A percentile compares a stretch with the other conserved stretches of the same genome.
Evolutionary conservation across 1,140 invertebrate species (phyloP).

Genomic region (Magallana angulata): DNA sequence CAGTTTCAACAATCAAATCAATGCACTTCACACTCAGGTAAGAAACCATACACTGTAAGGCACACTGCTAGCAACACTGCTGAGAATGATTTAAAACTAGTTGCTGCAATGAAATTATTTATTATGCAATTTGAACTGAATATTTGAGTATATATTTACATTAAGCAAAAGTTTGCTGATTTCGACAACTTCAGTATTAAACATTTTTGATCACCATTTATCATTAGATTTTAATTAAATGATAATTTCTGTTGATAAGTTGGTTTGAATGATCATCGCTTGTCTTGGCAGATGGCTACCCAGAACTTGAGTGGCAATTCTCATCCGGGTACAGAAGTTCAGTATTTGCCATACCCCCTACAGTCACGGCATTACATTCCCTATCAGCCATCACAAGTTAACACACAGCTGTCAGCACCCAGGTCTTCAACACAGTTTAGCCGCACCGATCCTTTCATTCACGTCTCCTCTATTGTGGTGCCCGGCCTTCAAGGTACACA

Average conservation of each 20-base stretch:
- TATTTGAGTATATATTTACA: no score
- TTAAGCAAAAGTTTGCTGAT: no score
- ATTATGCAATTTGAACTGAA: no score
- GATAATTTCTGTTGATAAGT: no score
- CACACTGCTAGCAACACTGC: no score
- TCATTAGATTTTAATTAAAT: no score
- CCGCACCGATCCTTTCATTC: conserved; percentile 83
- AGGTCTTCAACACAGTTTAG: conserved; percentile 82
- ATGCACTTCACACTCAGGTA: conserved; percentile 80
- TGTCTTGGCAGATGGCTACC: conserved; percentile 68
- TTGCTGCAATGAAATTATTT: no score
- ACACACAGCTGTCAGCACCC: conserved; percentile 72
- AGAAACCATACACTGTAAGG: no score
- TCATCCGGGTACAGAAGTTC: conserved; percentile 70
- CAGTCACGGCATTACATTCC: conserved; percentile 83
- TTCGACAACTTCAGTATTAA: no score
- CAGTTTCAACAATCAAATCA: conserved; percentile 90
- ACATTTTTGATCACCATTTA: no score
- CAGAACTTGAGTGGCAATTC: conserved; percentile 65
- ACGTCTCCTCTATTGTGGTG: conserved; percentile 89
- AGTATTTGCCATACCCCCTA: conserved; percentile 88
- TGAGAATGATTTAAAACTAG: no score
- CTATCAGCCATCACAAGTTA: conserved; percentile 75
- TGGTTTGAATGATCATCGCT: background rate
- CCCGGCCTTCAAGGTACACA: conserved; percentile 71